Conservation (phyloP, 2,113 vertebrate species). For the Tonatia bakeri region DNA sequence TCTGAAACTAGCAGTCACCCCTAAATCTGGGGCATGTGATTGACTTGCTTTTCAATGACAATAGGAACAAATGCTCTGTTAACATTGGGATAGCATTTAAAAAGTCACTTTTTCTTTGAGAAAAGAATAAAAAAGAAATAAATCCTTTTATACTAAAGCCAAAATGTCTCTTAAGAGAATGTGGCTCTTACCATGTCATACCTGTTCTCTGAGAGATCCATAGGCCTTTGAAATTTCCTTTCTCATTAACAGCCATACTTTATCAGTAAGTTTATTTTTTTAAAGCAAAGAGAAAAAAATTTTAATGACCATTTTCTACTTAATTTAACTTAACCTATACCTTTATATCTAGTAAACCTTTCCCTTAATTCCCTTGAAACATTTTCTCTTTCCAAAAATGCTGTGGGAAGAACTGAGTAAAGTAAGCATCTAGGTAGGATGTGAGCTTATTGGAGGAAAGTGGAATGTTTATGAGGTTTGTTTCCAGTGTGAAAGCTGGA, state of each 20-base stretch:
- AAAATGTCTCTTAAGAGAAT: neutral
- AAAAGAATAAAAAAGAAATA: neutral
- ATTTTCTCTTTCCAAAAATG: neutral
- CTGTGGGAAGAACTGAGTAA: neutral
- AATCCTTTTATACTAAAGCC: neutral
- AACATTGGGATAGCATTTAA: neutral
- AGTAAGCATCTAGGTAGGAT: neutral
- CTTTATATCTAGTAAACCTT: neutral
- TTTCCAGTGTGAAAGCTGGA: neutral
- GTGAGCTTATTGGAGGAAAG: neutral
- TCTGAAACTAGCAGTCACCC: neutral
- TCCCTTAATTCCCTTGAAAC: neutral
- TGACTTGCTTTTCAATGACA: neutral
- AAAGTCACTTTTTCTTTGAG: neutral
- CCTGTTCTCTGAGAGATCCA: neutral
- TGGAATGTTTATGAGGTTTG: accelerated
- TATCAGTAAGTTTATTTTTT: neutral
- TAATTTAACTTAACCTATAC: neutral
- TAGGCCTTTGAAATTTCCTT: neutral
- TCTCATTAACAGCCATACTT: neutral
- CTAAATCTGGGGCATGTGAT: neutral
- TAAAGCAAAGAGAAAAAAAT: neutral
- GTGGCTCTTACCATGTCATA: neutral
- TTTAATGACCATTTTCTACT: conserved; percentile 11
- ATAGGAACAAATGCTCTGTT: neutral